Conservation (phyloP, 1,140 invertebrate genomes). For the Chymomyza costata region DNA sequence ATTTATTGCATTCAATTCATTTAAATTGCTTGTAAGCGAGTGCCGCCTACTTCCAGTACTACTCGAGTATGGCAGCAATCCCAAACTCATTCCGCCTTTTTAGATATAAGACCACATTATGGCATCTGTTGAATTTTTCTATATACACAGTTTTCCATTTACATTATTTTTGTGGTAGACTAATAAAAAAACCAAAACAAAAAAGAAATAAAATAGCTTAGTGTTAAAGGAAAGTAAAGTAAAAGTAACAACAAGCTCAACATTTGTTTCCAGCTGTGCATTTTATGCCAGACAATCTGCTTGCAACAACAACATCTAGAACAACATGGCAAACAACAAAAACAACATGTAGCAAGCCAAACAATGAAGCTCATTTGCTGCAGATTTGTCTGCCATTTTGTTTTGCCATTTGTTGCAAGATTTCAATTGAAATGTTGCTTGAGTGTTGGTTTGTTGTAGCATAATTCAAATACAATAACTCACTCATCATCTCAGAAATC, state of each 20-base stretch:
- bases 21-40: conserved; percentile 27
- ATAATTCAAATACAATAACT: conserved; percentile 6
- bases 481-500: conserved; percentile 11
- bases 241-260: conserved; percentile 4
- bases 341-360: conserved; percentile 27
- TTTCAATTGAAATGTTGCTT: too few species aligned
- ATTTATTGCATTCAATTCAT: conserved; percentile 52
- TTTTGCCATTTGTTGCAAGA: neutral
- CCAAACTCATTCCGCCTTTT: conserved; percentile 19
- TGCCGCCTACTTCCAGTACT: neutral
- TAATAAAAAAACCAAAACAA: conserved; percentile 2
- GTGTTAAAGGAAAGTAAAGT: conserved; percentile 2
- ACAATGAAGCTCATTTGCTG: conserved; percentile 55
- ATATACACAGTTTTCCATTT: too few species aligned
- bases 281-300: too few species aligned
- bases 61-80: too few species aligned
- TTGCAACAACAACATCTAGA: too few species aligned
- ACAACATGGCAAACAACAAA: too few species aligned
- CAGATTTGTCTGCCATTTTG: neutral
- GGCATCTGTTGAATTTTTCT: too few species aligned
- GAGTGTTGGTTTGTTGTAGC: too few species aligned
- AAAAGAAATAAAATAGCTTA: conserved; percentile 3
- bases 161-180: too few species aligned
- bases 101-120: conserved; percentile 18
- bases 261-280: too few species aligned